phyloP scores from a whole-genome alignment of 1,140 invertebrate species.

The Caenorhabditis brenneri region DNA sequence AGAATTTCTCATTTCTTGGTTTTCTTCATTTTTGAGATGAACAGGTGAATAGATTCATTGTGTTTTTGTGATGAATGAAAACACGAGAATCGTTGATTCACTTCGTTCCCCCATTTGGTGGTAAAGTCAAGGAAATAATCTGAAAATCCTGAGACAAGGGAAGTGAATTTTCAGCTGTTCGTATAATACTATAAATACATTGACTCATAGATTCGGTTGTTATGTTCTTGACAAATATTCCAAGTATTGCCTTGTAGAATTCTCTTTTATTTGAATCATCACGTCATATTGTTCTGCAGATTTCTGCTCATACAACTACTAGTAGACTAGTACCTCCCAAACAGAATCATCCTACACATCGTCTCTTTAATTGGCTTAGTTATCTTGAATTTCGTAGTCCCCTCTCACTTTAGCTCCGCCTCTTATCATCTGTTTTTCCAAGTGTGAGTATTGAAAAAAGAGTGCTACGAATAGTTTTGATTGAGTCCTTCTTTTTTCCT shows the following conservation, averaged over 20 bases:
- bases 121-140: no score
- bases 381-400: neutral
- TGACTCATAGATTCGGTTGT: neutral
- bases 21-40: neutral
- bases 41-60: neutral
- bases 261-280: neutral
- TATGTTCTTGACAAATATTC: no score
- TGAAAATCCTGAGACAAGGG: no score
- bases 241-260: neutral
- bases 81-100: no score
- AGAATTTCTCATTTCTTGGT: neutral
- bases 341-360: neutral
- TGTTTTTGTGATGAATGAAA: neutral
- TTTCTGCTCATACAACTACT: neutral
- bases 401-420: neutral
- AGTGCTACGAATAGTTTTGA: conserved; percentile 2
- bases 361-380: neutral
- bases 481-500: neutral
- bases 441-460: neutral
- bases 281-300: neutral
- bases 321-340: neutral
- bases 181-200: neutral
- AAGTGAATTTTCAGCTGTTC: neutral
- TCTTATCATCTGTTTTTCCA: neutral
- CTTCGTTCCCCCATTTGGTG: no score